Percentiles rank a stretch among this genome's conserved stretches.
These are phyloP conservation scores for Entomobrya multifasciata DNA, from an alignment of 2,888 invertebrate species.

Conservation along the genomic window DNA sequence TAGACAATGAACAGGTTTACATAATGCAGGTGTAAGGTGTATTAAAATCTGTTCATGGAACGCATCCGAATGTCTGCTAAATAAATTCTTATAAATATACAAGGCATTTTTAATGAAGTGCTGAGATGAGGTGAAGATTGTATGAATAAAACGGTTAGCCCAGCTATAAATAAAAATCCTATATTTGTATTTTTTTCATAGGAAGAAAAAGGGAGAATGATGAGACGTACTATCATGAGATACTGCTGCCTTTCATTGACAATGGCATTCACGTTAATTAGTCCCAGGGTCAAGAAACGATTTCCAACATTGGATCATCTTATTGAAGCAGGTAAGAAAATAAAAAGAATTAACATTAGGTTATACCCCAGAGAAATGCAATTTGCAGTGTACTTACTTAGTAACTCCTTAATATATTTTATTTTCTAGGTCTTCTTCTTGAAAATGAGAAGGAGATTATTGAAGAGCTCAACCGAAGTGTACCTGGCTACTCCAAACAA, in stretches of 20 bases:
- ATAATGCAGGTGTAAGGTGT: too few relatives aligned
- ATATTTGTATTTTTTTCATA: constrained; percentile 72
- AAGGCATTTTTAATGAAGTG: too few relatives aligned
- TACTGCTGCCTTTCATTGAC: constrained; percentile 93
- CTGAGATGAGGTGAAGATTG: too few relatives aligned
- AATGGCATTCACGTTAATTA: constrained; percentile 92
- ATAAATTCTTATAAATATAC: too few relatives aligned
- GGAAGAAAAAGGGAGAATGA: constrained; percentile 91
- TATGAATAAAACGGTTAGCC: too few relatives aligned
- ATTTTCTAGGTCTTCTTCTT: constrained; percentile 85
- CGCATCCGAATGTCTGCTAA: too few relatives aligned
- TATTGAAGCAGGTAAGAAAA: constrained; percentile 85
- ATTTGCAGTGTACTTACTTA: too few relatives aligned
- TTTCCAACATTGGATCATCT: constrained; percentile 92
- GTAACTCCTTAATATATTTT: background rate
- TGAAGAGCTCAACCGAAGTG: constrained; percentile 83
- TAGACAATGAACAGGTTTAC: too few relatives aligned
- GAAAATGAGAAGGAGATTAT: constrained; percentile 91
- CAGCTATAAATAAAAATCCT: too few relatives aligned
- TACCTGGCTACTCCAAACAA: constrained; percentile 92
- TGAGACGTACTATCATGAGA: constrained; percentile 91
- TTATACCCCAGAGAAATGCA: too few relatives aligned
- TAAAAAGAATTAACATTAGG: too few relatives aligned
- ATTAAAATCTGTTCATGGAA: too few relatives aligned
- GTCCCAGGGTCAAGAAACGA: constrained; percentile 92